These are phyloP conservation scores for Holotrichia oblita DNA, from an alignment of 1,140 invertebrate species.

Conservation along the genomic window DNA sequence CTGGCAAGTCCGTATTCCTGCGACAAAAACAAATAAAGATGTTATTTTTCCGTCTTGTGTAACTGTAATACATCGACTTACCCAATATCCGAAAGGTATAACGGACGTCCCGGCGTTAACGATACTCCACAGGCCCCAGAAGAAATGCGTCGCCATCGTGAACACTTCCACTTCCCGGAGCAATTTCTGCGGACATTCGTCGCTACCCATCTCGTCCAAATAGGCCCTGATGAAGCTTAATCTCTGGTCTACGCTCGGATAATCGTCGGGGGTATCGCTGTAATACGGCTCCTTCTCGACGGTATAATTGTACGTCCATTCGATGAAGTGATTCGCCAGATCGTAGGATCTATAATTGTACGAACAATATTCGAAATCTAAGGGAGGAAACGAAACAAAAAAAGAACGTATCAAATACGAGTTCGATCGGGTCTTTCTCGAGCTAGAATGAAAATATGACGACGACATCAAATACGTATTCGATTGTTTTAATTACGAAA, in stretches of 20 bases:
- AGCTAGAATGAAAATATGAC: no score
- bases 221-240: slow-evolving; percentile 58
- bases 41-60: slow-evolving; percentile 33
- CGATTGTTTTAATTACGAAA: no score
- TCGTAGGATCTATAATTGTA: slow-evolving; percentile 96
- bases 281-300: slow-evolving; percentile 82
- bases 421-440: not conserved
- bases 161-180: slow-evolving; percentile 84
- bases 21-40: slow-evolving; percentile 37
- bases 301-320: slow-evolving; percentile 94
- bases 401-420: slow-evolving; percentile 40
- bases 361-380: slow-evolving; percentile 94
- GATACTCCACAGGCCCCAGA: slow-evolving; percentile 92
- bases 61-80: slow-evolving; percentile 62
- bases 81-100: slow-evolving; percentile 96
- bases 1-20: slow-evolving; percentile 69
- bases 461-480: no score
- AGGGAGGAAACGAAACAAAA: slow-evolving; percentile 55
- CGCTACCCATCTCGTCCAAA: slow-evolving; percentile 53
- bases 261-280: slow-evolving; percentile 71
- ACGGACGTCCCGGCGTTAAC: slow-evolving; percentile 87
- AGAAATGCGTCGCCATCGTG: slow-evolving; percentile 87
- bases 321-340: slow-evolving; percentile 95
- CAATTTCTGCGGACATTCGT: slow-evolving; percentile 70
- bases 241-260: slow-evolving; percentile 83